phyloP scores from a whole-genome alignment of 2,113 vertebrate genomes.

The Etheostoma cragini region DNA sequence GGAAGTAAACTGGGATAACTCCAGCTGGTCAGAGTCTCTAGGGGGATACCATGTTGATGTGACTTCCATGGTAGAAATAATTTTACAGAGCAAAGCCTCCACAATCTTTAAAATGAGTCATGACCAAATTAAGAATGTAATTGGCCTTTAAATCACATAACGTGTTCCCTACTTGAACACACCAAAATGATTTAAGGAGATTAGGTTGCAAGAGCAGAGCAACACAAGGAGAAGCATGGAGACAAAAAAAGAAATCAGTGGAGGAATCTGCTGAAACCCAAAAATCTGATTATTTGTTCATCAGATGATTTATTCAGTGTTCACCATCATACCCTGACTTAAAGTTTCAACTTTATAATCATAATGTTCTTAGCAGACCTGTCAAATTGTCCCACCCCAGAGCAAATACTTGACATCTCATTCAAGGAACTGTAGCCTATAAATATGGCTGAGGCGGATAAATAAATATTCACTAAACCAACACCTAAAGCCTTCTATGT shows the following conservation, averaged over 20 bases:
- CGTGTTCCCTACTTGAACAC: not conserved
- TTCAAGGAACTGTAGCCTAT: not conserved
- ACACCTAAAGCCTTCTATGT: not conserved
- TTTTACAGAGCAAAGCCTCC: not conserved
- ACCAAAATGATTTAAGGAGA: slow-evolving; percentile 20
- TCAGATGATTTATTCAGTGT: too few species aligned
- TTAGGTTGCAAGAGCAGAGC: not conserved
- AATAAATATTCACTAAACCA: slow-evolving; percentile 20
- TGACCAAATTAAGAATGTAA: slow-evolving; percentile 20
- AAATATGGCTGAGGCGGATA: not conserved
- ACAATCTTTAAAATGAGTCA: slow-evolving; percentile 15
- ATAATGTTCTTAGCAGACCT: slow-evolving; percentile 11
- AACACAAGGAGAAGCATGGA: not conserved
- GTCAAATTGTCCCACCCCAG: not conserved
- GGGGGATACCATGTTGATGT: not conserved
- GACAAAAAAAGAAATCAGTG: not conserved
- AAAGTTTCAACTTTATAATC: not conserved
- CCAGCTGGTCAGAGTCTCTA: not conserved
- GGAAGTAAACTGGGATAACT: not conserved
- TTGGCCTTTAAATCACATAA: slow-evolving; percentile 20
- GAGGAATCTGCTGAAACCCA: not conserved
- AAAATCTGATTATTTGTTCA: not conserved
- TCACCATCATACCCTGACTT: not conserved
- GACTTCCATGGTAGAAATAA: not conserved
- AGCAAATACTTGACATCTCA: not conserved